These are phyloP conservation scores for Pseudomugil tenellus DNA, from an alignment of 2,797 vertebrate species.

Conservation along the genomic window DNA sequence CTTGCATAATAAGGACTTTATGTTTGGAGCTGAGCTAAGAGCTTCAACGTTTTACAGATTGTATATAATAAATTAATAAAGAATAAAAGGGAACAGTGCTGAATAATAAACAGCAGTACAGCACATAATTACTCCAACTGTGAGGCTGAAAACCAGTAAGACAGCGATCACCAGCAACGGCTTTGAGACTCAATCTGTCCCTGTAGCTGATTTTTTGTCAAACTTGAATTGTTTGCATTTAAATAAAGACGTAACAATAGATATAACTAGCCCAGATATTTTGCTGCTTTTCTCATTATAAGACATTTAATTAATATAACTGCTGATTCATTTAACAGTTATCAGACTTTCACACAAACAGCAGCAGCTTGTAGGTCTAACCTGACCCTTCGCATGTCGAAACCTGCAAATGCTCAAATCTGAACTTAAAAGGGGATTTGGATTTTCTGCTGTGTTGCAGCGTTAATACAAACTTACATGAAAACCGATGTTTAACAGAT, in stretches of 20 bases:
- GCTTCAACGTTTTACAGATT: neutral
- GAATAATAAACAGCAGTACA: too few species aligned
- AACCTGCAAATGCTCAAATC: neutral
- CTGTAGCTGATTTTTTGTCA: too few species aligned
- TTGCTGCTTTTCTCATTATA: neutral
- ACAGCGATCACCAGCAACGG: neutral
- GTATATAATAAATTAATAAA: neutral
- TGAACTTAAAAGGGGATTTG: neutral
- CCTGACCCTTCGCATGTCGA: neutral
- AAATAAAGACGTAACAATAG: neutral
- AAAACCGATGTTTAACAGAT: neutral
- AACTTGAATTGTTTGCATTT: neutral
- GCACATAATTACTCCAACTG: neutral
- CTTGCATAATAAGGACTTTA: neutral
- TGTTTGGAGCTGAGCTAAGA: neutral
- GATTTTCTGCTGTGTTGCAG: neutral
- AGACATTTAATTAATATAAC: neutral
- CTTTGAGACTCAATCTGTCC: neutral
- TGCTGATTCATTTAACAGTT: slow-evolving; percentile 1
- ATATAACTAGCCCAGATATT: neutral
- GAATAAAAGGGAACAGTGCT: neutral
- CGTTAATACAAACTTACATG: neutral
- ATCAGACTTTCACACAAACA: neutral
- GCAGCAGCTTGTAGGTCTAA: neutral
- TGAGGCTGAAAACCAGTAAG: neutral